These are phyloP conservation scores for Aurelia aurita DNA, from an alignment of 30 jellyfish, hydroid and myxozoan genomes.

Conservation along the genomic window DNA sequence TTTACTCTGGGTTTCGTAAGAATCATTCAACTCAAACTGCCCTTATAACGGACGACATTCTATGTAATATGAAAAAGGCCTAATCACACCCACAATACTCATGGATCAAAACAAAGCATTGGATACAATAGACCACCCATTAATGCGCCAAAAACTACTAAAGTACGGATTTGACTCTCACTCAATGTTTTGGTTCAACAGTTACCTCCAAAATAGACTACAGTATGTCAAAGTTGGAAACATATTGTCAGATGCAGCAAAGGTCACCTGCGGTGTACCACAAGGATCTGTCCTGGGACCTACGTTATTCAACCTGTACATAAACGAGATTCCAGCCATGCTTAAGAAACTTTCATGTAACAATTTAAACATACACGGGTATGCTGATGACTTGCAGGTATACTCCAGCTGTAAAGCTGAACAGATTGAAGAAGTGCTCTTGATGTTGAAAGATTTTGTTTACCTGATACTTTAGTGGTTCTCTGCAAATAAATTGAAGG, in stretches of 20 bases:
- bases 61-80: neutral
- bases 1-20: constrained; percentile 6
- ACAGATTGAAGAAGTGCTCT: no score
- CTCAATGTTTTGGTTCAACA: constrained; percentile 9
- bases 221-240: neutral
- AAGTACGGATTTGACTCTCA: no score
- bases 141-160: no score
- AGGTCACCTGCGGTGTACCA: neutral
- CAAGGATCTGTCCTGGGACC: neutral
- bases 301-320: neutral
- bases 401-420: neutral
- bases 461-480: no score
- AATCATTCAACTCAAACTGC: neutral
- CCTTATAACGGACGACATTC: neutral
- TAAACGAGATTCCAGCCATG: neutral
- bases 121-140: no score
- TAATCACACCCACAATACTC: no score
- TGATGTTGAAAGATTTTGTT: no score
- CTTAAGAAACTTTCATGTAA: neutral
- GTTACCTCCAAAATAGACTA: neutral
- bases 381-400: neutral
- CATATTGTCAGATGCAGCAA: constrained; percentile 1
- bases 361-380: neutral
- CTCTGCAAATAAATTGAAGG: no score
- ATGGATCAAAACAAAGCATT: no score